Conservation (phyloP, 2,888 invertebrate genomes). For the Eupithecia abbreviata region DNA sequence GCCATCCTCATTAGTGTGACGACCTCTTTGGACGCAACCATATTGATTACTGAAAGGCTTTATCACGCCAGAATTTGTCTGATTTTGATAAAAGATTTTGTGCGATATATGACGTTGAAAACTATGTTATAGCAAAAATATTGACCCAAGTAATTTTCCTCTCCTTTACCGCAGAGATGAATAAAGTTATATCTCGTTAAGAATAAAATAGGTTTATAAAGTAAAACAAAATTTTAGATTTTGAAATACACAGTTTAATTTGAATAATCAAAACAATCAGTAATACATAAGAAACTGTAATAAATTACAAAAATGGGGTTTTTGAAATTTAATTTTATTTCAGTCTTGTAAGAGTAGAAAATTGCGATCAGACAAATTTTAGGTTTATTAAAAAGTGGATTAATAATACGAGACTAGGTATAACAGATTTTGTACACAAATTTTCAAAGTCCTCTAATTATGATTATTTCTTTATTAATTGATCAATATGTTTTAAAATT, state of each 20-base stretch:
- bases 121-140: neutral
- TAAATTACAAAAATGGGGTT: constrained; percentile 60
- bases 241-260: constrained; percentile 71
- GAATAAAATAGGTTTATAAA: neutral
- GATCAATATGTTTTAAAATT: neutral
- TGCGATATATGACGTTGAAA: neutral
- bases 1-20: constrained; percentile 70
- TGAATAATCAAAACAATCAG: constrained; percentile 70
- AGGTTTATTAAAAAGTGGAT: constrained; percentile 3
- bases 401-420: constrained; percentile 7
- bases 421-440: neutral
- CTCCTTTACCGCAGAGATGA: neutral
- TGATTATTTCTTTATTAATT: neutral
- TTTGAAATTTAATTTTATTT: constrained; percentile 54
- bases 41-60: constrained; percentile 70
- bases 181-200: neutral
- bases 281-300: constrained; percentile 64
- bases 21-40: constrained; percentile 45
- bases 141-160: neutral
- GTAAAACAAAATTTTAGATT: constrained; percentile 45
- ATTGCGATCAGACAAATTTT: constrained; percentile 26
- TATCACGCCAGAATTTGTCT: constrained; percentile 68
- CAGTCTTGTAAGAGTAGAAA: constrained; percentile 73
- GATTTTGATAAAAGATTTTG: constrained; percentile 39
- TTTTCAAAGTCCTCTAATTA: neutral